Percentiles rank a stretch among this genome's conserved stretches.
phyloP scores from a whole-genome alignment of 2,113 vertebrate species.

The Corythornis cristatus region DNA sequence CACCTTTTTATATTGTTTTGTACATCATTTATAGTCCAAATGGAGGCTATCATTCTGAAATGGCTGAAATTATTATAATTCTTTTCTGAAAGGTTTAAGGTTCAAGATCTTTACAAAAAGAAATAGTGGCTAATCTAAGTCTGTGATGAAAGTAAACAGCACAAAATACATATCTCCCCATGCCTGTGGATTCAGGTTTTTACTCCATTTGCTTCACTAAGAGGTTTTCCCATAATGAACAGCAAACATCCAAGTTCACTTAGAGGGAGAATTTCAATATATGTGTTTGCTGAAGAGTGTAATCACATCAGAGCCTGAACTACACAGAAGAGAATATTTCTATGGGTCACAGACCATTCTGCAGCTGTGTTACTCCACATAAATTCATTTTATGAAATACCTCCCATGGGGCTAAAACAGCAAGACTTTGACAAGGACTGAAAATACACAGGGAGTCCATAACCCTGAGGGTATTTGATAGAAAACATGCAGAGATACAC shows the following conservation, averaged over 20 bases:
- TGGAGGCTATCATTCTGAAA: neutral
- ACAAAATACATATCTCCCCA: neutral
- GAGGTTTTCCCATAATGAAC: neutral
- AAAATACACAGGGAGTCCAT: neutral
- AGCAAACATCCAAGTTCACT: neutral
- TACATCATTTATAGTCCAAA: neutral
- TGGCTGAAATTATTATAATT: neutral
- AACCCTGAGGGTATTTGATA: neutral
- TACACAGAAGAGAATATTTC: neutral
- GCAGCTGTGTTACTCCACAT: neutral
- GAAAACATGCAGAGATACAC: neutral
- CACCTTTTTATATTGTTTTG: neutral
- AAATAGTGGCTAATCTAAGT: neutral
- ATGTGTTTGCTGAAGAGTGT: slow-evolving; percentile 50
- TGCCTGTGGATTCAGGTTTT: neutral
- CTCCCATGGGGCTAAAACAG: neutral
- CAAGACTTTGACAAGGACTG: neutral
- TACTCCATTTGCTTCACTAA: neutral
- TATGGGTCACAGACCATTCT: slow-evolving; percentile 8
- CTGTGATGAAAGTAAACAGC: neutral
- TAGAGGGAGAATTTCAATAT: neutral
- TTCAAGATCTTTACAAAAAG: neutral
- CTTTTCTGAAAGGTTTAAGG: neutral
- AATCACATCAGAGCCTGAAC: slow-evolving; percentile 45
- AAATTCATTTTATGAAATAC: neutral